Conservation (phyloP, 2,797 vertebrate genomes). For the Lithobates pipiens region DNA sequence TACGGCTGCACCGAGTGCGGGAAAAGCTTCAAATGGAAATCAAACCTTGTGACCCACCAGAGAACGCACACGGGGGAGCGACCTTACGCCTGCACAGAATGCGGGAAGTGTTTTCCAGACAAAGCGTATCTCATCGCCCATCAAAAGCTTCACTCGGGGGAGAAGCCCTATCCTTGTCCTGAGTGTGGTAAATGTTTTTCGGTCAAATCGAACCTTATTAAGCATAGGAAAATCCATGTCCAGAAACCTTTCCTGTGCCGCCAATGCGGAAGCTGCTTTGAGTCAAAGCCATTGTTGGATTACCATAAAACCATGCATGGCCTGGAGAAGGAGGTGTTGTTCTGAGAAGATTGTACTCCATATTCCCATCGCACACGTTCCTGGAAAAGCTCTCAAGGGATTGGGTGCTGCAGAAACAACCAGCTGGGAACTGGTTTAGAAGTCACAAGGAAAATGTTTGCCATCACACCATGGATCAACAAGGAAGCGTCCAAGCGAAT, state of each 20-base stretch:
- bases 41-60: background rate
- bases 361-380: too few species aligned
- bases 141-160: background rate
- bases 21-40: background rate
- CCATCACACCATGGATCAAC: too few species aligned
- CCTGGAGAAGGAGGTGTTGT: too few species aligned
- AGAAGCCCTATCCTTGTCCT: background rate
- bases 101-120: background rate
- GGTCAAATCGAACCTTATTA: background rate
- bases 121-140: background rate
- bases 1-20: background rate
- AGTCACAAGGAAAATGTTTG: too few species aligned
- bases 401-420: too few species aligned
- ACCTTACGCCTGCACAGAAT: background rate
- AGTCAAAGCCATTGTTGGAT: background rate
- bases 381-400: too few species aligned
- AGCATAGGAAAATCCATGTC: background rate
- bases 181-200: background rate
- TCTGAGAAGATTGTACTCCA: too few species aligned
- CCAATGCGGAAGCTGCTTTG: background rate
- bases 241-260: background rate
- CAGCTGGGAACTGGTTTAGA: too few species aligned
- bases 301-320: too few species aligned
- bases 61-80: background rate
- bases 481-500: too few species aligned